Conservation (phyloP, 2,797 vertebrate genomes). For the Scolopax bukidnonensis region DNA sequence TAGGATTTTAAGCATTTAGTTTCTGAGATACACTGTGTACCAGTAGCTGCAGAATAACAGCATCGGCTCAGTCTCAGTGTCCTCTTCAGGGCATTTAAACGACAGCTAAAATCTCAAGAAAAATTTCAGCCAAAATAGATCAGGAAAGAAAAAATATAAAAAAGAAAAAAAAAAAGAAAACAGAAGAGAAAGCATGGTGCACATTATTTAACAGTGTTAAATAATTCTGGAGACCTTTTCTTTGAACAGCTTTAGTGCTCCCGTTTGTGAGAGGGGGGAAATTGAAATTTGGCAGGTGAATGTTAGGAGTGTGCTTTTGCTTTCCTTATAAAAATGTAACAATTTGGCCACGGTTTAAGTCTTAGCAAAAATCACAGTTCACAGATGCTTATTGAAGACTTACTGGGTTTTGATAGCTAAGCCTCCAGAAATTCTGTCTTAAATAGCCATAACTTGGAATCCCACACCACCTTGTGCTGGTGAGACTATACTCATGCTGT, state of each 20-base stretch:
- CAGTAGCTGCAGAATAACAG: not conserved
- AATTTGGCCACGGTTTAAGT: not conserved
- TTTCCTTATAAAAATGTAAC: slow-evolving; percentile 8
- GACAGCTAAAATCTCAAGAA: not conserved
- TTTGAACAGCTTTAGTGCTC: slow-evolving; percentile 15
- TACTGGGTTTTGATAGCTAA: not conserved
- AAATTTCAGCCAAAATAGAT: not conserved
- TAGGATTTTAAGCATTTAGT: not conserved
- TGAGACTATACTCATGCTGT: not conserved
- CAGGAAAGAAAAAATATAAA: not conserved
- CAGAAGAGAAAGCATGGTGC: not conserved
- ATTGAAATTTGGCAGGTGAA: slow-evolving; percentile 23
- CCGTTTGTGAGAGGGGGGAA: not conserved
- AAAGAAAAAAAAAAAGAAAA: not conserved
- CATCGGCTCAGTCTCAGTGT: not conserved
- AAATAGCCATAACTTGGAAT: not conserved
- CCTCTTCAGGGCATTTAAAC: not conserved
- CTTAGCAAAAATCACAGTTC: not conserved
- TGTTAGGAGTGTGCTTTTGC: not conserved
- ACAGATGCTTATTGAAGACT: slow-evolving; percentile 19
- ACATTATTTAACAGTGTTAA: slow-evolving; percentile 8
- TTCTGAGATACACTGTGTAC: not conserved
- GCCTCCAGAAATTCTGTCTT: slow-evolving; percentile 4
- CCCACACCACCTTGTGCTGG: not conserved
- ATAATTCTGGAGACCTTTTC: slow-evolving; percentile 24